Evolutionary conservation across 2,888 invertebrate species (phyloP).

Genomic region (Rhogogaster chlorosoma): DNA sequence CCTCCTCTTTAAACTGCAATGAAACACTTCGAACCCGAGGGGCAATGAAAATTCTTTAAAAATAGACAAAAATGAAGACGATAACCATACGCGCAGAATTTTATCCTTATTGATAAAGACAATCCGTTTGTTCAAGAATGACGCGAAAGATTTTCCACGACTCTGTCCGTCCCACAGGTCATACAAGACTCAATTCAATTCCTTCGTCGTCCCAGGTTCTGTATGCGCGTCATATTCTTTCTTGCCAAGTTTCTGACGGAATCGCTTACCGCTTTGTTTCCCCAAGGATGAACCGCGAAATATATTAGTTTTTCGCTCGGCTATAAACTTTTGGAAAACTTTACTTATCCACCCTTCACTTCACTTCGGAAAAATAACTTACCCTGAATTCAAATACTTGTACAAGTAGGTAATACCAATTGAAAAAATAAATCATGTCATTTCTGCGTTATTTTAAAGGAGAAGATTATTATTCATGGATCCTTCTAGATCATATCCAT

Average conservation of each 20-base stretch:
- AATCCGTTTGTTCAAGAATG: neutral
- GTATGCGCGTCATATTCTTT: neutral
- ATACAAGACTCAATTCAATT: constrained; percentile 12
- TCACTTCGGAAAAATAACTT: neutral
- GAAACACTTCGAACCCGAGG: neutral
- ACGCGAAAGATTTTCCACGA: neutral
- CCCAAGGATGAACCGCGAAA: constrained; percentile 62
- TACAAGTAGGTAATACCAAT: neutral
- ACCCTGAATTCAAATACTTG: neutral
- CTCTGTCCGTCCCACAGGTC: neutral
- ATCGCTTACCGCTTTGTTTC: constrained; percentile 55
- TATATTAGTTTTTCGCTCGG: constrained; percentile 61
- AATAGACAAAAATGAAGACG: neutral
- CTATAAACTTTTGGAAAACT: constrained; percentile 60
- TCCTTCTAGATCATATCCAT: neutral
- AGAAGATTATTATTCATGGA: neutral
- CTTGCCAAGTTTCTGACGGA: neutral
- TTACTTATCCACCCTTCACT: constrained; percentile 56
- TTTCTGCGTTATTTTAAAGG: too few relatives aligned
- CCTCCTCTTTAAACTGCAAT: neutral
- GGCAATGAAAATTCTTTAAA: neutral
- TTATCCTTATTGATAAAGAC: neutral
- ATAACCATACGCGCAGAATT: neutral
- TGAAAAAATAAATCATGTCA: too few relatives aligned
- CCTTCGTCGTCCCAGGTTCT: neutral